A percentile compares a stretch with the other conserved stretches of the same genome.
Conservation (phyloP, 2,888 invertebrate genomes). For the Acanthococcus lagerstroemiae region DNA sequence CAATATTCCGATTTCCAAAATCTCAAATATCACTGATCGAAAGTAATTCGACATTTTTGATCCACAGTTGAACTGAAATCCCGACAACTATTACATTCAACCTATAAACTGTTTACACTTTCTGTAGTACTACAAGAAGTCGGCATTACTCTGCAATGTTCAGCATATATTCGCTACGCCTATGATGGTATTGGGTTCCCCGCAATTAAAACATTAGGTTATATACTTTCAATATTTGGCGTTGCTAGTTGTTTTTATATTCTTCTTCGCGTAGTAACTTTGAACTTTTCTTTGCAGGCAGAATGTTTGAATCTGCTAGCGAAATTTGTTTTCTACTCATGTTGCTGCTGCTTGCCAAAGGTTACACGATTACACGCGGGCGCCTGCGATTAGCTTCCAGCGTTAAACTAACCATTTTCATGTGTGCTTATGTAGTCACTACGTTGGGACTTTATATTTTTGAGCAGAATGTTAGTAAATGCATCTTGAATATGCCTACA, state of each 20-base stretch:
- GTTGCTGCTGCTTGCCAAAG: conserved; percentile 73
- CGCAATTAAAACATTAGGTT: conserved; percentile 43
- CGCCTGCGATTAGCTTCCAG: conserved; percentile 60
- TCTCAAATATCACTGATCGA: too few relatives aligned
- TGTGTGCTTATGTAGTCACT: conserved; percentile 61
- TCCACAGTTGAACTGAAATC: conserved; percentile 60
- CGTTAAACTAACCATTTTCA: conserved; percentile 67
- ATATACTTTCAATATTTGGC: too few relatives aligned
- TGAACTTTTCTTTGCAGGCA: conserved; percentile 47
- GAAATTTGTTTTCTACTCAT: conserved; percentile 67
- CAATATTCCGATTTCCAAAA: too few relatives aligned
- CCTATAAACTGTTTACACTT: conserved; percentile 72
- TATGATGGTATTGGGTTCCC: conserved; percentile 57
- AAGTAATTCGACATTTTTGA: too few relatives aligned
- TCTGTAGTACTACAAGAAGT: conserved; percentile 60
- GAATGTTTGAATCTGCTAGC: conserved; percentile 58
- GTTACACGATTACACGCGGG: conserved; percentile 81
- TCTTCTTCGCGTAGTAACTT: not conserved
- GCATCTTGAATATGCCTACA: too few relatives aligned
- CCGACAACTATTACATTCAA: conserved; percentile 72
- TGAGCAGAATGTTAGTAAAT: conserved; percentile 50
- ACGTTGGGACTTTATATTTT: conserved; percentile 69
- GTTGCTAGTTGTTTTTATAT: not conserved
- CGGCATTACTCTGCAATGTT: conserved; percentile 57
- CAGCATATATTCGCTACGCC: conserved; percentile 68